phyloP scores from a whole-genome alignment of 2,888 invertebrate species.

The Drosophila acutilabella region DNA sequence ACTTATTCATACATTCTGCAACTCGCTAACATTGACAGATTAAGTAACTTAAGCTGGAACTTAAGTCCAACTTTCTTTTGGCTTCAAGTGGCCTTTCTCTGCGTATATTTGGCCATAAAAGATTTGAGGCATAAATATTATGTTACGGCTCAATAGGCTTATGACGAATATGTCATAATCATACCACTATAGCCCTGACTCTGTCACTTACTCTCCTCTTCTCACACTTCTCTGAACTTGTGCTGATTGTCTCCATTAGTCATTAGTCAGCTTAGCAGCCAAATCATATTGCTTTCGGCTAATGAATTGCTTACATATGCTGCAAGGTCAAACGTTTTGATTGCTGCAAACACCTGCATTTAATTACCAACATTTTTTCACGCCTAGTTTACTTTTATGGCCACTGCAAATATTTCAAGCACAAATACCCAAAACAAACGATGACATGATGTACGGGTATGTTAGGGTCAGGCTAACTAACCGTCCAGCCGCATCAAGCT shows the following conservation, averaged over 20 bases:
- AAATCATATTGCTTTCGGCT: conserved; percentile 19
- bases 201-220: not conserved
- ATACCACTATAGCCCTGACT: not conserved
- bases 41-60: conserved; percentile 55
- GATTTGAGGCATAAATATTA: conserved; percentile 71
- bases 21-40: conserved; percentile 47
- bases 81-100: conserved; percentile 56
- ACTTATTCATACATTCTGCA: conserved; percentile 1
- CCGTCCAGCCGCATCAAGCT: conserved; percentile 31
- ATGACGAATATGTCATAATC: conserved; percentile 19
- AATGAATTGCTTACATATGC: conserved; percentile 46
- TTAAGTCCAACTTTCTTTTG: conserved; percentile 28
- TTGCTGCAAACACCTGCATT: conserved; percentile 42
- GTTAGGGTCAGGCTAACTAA: conserved; percentile 21
- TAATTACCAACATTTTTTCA: conserved; percentile 53
- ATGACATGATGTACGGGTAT: conserved; percentile 3
- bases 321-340: not conserved
- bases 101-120: conserved; percentile 56
- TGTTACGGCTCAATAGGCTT: conserved; percentile 70
- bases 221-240: not conserved
- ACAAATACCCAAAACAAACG: conserved; percentile 16
- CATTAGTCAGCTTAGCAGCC: conserved; percentile 61
- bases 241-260: conserved; percentile 70
- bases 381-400: conserved; percentile 48
- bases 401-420: conserved; percentile 24